A percentile compares a stretch with the other conserved stretches of the same genome.
phyloP scores from a whole-genome alignment of 1,140 invertebrate species.

The Drosophila lacteicornis region DNA sequence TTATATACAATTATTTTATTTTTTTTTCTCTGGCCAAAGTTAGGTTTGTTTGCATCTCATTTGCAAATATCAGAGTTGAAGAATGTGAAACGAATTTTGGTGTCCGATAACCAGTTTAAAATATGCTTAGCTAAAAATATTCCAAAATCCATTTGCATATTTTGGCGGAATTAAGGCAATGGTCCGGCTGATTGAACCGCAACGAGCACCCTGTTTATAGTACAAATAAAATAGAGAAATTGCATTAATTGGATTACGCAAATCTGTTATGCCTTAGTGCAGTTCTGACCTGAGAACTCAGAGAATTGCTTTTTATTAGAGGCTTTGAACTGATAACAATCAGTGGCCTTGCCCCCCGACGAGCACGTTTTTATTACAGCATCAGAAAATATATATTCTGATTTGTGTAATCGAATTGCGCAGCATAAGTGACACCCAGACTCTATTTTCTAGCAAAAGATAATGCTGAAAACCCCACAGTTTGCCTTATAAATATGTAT shows the following conservation, averaged over 20 bases:
- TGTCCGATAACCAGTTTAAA: conserved; percentile 55
- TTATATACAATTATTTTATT: conserved; percentile 1
- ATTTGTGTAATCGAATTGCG: conserved; percentile 47
- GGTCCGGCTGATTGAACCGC: conserved; percentile 15
- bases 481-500: background rate
- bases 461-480: background rate
- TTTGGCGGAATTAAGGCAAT: conserved; percentile 28
- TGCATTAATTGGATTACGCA: conserved; percentile 53
- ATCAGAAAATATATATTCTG: conserved; percentile 10
- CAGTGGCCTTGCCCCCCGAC: conserved; percentile 27
- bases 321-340: conserved; percentile 32
- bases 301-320: conserved; percentile 54
- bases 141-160: conserved; percentile 45
- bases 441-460: conserved; percentile 40
- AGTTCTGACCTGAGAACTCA: conserved; percentile 22
- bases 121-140: conserved; percentile 51
- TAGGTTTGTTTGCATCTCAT: conserved; percentile 47
- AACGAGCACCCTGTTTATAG: conserved; percentile 38
- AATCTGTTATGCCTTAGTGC: conserved; percentile 53
- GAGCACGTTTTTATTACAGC: conserved; percentile 25
- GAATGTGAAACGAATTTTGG: conserved; percentile 50
- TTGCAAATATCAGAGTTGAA: conserved; percentile 75
- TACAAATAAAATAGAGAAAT: conserved; percentile 19
- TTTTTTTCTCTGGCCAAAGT: conserved; percentile 18
- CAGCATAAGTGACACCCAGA: conserved; percentile 51